Evolutionary conservation across 64 coral and sea anemone genomes (phyloP).

Genomic region (Orbicella faveolata): DNA sequence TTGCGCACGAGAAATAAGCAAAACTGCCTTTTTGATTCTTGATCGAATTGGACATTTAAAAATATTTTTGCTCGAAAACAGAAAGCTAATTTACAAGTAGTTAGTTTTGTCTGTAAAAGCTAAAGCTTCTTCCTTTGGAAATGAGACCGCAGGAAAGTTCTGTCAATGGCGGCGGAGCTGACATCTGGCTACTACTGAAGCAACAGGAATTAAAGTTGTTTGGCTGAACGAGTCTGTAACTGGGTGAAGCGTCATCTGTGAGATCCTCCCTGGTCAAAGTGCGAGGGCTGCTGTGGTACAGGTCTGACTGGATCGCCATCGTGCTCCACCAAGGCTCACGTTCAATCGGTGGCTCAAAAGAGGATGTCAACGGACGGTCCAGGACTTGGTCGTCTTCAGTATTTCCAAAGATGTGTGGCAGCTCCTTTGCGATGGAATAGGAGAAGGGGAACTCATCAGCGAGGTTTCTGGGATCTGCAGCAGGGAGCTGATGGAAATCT

Average conservation of each 20-base stretch:
- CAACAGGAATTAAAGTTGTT: neutral
- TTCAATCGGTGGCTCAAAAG: neutral
- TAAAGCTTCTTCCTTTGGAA: neutral
- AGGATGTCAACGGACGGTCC: neutral
- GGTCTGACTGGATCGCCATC: neutral
- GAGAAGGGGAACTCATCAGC: neutral
- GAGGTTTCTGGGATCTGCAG: neutral
- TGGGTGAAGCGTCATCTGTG: too few species aligned
- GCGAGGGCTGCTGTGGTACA: too few species aligned
- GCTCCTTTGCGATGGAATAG: neutral
- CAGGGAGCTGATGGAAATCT: neutral
- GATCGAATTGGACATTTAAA: too few species aligned
- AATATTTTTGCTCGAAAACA: too few species aligned
- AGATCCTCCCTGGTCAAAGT: too few species aligned
- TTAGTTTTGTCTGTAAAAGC: neutral
- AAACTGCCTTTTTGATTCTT: too few species aligned
- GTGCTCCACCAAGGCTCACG: neutral
- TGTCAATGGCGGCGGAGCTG: too few species aligned
- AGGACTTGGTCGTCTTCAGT: neutral
- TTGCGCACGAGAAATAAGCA: too few species aligned
- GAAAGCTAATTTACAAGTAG: too few species aligned
- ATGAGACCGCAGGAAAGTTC: neutral
- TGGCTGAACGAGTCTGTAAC: neutral
- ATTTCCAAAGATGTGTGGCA: constrained; percentile 4
- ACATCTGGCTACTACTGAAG: neutral